Conservation (phyloP, 2,797 vertebrate genomes). For the Pangasius larnaudii region DNA sequence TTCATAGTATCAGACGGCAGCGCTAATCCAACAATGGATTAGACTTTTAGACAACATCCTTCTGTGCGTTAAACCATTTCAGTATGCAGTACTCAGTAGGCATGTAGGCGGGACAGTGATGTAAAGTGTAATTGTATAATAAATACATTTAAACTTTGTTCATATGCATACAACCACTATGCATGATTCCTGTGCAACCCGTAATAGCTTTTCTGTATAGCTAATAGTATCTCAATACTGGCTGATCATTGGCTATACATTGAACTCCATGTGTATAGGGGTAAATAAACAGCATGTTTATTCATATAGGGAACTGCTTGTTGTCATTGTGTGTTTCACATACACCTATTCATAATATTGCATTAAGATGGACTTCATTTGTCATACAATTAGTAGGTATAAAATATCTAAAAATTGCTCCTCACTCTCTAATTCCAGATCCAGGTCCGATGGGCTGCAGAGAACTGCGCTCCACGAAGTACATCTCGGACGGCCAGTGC, state of each 20-base stretch:
- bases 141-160: background rate
- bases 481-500: slow-evolving; percentile 96
- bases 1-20: slow-evolving; percentile 53
- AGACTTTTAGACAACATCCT: slow-evolving; percentile 49
- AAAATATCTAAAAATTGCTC: slow-evolving; percentile 10
- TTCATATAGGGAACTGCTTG: background rate
- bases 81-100: slow-evolving; percentile 21
- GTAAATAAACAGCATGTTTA: background rate
- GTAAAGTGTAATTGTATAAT: background rate
- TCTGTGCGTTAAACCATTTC: slow-evolving; percentile 40
- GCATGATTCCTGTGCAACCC: slow-evolving; percentile 5
- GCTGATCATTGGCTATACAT: slow-evolving; percentile 16
- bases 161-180: background rate
- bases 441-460: slow-evolving; percentile 89
- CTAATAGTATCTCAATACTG: background rate
- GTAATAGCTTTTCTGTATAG: slow-evolving; percentile 52
- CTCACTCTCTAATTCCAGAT: slow-evolving; percentile 68
- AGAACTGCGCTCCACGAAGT: slow-evolving; percentile 94
- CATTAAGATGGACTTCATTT: background rate
- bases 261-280: background rate
- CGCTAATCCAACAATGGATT: slow-evolving; percentile 55
- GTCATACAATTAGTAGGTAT: background rate
- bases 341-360: background rate
- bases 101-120: slow-evolving; percentile 25
- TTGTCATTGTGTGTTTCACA: too few relatives aligned